phyloP scores from a whole-genome alignment of 2,113 vertebrate genomes.

The Danionella cerebrum region DNA sequence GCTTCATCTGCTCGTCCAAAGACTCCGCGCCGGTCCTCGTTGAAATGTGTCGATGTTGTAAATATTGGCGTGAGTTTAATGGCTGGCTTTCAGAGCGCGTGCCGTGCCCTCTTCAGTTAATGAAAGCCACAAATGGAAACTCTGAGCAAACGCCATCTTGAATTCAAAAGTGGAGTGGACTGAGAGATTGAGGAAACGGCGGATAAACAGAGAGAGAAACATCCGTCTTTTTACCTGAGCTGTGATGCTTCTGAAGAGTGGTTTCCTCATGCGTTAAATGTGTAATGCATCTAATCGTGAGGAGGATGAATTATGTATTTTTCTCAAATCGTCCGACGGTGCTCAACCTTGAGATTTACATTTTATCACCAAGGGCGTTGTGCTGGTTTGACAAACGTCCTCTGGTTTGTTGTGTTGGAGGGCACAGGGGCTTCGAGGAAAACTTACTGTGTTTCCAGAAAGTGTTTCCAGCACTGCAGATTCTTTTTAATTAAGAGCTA shows the following conservation, averaged over 20 bases:
- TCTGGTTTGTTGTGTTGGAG: no score
- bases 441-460: no score
- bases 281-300: slow-evolving; percentile 55
- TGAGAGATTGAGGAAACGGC: not conserved
- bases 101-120: slow-evolving; percentile 36
- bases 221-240: slow-evolving; percentile 34
- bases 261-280: slow-evolving; percentile 45
- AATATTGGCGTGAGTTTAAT: slow-evolving; percentile 44
- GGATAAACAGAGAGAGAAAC: not conserved
- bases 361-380: slow-evolving; percentile 67
- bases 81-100: slow-evolving; percentile 47
- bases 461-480: no score
- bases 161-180: slow-evolving; percentile 21
- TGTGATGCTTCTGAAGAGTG: slow-evolving; percentile 48
- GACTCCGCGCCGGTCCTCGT: slow-evolving; percentile 8
- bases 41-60: slow-evolving; percentile 9
- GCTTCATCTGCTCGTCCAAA: slow-evolving; percentile 23
- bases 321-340: slow-evolving; percentile 57
- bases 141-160: slow-evolving; percentile 32
- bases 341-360: slow-evolving; percentile 70
- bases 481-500: no score
- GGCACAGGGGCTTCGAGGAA: no score
- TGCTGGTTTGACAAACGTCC: slow-evolving; percentile 50
- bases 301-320: slow-evolving; percentile 68
- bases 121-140: slow-evolving; percentile 42